These are phyloP conservation scores for Mystacornis crossleyi DNA, from an alignment of 2,113 vertebrate genomes.

Conservation along the genomic window DNA sequence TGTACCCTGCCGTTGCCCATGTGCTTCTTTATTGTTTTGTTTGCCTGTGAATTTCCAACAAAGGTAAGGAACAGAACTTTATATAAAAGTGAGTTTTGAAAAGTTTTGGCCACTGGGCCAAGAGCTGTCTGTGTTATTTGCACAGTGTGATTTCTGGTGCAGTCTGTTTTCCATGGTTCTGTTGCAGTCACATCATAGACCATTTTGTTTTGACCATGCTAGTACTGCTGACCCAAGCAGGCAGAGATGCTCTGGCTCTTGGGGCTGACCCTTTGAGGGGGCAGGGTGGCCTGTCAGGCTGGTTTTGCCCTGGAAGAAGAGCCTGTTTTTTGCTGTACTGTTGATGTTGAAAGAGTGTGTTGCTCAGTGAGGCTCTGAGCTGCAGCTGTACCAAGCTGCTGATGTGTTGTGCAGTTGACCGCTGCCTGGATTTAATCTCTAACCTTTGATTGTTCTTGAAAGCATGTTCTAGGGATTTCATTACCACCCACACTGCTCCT, in stretches of 20 bases:
- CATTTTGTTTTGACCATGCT: not conserved
- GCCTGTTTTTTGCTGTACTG: not conserved
- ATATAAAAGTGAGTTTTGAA: not conserved
- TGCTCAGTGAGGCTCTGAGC: not conserved
- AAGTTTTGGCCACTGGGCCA: not conserved
- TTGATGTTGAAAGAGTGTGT: not conserved
- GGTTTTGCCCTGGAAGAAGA: not conserved
- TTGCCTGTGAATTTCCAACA: not conserved
- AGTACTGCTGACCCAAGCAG: not conserved
- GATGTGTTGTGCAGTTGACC: not conserved
- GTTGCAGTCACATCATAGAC: fast-evolving
- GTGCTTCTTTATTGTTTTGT: not conserved
- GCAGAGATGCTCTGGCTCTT: not conserved
- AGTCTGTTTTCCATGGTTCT: not conserved
- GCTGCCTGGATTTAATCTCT: constrained; percentile 49
- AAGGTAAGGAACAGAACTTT: not conserved
- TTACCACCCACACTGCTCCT: constrained; percentile 52
- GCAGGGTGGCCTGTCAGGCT: not conserved
- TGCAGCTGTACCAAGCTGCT: constrained; percentile 14
- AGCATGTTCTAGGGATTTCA: constrained; percentile 46
- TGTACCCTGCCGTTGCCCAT: not conserved
- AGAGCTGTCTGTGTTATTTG: not conserved
- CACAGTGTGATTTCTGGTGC: not conserved
- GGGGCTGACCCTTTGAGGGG: not conserved
- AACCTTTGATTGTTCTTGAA: constrained; percentile 55